A percentile compares a stretch with the other conserved stretches of the same genome.
Evolutionary conservation across 2,113 vertebrate species (phyloP).

Genomic region (Caloenas nicobarica): DNA sequence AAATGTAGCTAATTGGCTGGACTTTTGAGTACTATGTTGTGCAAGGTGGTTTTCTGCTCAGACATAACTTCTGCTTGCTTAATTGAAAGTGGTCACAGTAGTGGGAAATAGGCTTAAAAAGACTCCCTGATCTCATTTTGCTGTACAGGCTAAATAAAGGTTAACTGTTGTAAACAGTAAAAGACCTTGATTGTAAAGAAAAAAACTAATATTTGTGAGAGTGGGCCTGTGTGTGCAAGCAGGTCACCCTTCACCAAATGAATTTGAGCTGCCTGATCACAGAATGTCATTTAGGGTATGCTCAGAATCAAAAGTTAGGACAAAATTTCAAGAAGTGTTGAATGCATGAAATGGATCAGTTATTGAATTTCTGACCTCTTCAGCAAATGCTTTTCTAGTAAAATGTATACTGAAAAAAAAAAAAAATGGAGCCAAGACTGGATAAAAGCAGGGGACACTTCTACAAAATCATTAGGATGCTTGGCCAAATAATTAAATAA

Average conservation of each 20-base stretch:
- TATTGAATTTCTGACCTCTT: neutral
- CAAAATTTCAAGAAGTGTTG: neutral
- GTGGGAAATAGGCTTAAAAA: neutral
- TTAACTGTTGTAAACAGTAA: neutral
- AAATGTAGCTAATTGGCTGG: neutral
- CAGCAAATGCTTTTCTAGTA: neutral
- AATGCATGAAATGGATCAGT: neutral
- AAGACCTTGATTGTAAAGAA: neutral
- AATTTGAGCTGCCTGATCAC: neutral
- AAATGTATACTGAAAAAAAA: neutral
- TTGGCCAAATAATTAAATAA: neutral
- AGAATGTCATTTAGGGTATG: neutral
- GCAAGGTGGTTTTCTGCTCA: neutral
- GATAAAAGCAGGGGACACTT: neutral
- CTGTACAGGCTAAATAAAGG: neutral
- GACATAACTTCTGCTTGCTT: neutral
- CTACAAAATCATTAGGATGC: neutral
- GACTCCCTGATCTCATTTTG: neutral
- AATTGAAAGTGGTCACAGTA: neutral
- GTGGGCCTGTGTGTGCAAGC: neutral
- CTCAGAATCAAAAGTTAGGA: neutral
- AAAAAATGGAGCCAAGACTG: neutral
- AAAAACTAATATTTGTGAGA: neutral
- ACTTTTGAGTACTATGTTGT: neutral
- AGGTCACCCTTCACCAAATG: neutral